These are phyloP conservation scores for Microcebus jonahi DNA, from an alignment of 2,113 vertebrate species.

Conservation along the genomic window DNA sequence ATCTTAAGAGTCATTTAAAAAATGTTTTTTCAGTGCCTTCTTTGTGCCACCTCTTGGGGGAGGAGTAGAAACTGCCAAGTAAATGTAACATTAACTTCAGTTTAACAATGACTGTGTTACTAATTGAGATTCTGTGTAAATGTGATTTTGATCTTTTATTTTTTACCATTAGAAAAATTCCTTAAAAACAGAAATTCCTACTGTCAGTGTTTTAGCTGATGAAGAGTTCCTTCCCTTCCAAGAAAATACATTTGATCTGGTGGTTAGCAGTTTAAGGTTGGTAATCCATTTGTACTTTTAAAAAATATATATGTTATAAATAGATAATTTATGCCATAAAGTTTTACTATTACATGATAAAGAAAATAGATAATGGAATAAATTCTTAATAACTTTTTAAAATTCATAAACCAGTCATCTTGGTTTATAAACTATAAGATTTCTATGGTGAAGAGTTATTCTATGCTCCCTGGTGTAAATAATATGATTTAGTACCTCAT, in stretches of 20 bases:
- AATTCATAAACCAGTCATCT: not conserved
- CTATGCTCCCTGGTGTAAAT: not conserved
- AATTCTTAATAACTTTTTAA: not conserved
- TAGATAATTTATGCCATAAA: not conserved
- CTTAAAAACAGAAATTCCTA: conserved; percentile 87
- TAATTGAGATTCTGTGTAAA: conserved; percentile 38
- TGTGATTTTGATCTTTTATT: conserved; percentile 50
- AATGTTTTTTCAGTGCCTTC: not conserved
- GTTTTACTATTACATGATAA: not conserved
- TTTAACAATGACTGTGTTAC: conserved; percentile 31
- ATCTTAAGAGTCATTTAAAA: conserved; percentile 38
- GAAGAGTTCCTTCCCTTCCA: conserved; percentile 97
- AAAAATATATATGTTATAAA: not conserved
- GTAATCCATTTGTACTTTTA: not conserved
- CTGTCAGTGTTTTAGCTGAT: conserved; percentile 89
- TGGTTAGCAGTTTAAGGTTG: conserved; percentile 96
- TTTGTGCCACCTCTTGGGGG: not conserved
- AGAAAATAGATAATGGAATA: conserved; percentile 9
- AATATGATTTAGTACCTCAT: not conserved
- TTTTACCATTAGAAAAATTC: conserved; percentile 87
- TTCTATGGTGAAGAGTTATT: conserved; percentile 2
- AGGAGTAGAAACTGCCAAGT: not conserved
- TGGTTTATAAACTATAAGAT: not conserved
- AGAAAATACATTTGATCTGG: conserved; percentile 95
- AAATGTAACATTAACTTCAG: not conserved